These are phyloP conservation scores for Actenoides hombroni DNA, from an alignment of 2,113 vertebrate species.

Conservation along the genomic window DNA sequence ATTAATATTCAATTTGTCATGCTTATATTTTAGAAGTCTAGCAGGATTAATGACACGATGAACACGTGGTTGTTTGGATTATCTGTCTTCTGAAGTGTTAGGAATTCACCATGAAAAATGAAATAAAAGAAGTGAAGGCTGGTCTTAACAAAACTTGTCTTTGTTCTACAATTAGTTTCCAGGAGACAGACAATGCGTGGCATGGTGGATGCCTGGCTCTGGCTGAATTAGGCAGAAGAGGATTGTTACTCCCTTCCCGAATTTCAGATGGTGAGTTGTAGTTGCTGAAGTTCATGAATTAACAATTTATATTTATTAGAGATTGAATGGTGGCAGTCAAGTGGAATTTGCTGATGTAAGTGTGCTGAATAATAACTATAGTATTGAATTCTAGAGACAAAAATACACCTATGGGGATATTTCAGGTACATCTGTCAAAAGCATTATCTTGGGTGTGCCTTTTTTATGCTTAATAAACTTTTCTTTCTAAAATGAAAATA, in stretches of 20 bases:
- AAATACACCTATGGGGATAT: background rate
- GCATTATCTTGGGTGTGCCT: constrained; percentile 24
- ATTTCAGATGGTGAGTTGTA: constrained; percentile 84
- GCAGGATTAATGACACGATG: background rate
- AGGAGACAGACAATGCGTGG: constrained; percentile 92
- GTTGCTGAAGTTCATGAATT: background rate
- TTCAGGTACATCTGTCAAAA: constrained; percentile 13
- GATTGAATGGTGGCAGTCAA: background rate
- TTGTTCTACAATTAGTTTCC: constrained; percentile 79
- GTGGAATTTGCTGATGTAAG: background rate
- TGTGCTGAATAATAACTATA: background rate
- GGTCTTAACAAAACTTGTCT: background rate
- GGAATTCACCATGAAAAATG: background rate
- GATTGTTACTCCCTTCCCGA: constrained; percentile 89
- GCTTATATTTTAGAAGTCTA: background rate
- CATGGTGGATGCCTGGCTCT: constrained; percentile 95
- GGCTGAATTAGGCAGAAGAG: constrained; percentile 92
- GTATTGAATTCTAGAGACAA: background rate
- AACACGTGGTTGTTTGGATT: background rate
- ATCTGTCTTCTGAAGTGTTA: background rate
- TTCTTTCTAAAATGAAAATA: constrained; percentile 40
- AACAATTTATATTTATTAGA: background rate
- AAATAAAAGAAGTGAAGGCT: background rate
- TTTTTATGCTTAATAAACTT: constrained; percentile 49
- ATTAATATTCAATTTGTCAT: background rate